Conservation (phyloP, 2,113 vertebrate genomes). For the Coptodon rendalli region DNA sequence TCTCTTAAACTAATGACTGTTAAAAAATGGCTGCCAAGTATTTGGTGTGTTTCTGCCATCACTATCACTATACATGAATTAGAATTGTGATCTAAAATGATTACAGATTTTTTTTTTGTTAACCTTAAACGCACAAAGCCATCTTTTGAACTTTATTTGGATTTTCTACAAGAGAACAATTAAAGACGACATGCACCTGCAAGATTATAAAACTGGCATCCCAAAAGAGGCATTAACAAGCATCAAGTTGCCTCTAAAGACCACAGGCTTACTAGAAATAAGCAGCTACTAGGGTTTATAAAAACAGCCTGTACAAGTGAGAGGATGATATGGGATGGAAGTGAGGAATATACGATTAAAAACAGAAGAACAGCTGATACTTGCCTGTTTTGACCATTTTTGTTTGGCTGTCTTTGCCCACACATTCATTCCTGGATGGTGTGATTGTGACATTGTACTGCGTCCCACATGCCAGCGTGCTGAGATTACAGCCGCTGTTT, state of each 20-base stretch:
- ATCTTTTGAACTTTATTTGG: neutral
- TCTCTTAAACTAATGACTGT: neutral
- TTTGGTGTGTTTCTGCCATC: neutral
- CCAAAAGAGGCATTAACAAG: neutral
- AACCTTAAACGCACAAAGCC: neutral
- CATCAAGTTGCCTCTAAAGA: neutral
- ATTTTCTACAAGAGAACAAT: neutral
- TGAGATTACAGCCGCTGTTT: conserved; percentile 37
- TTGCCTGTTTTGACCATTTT: conserved; percentile 57
- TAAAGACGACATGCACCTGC: neutral
- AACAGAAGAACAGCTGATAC: neutral
- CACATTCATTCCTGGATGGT: conserved; percentile 47
- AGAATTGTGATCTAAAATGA: neutral
- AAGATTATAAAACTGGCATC: neutral
- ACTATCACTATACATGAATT: neutral
- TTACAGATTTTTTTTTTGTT: neutral
- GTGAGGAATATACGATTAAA: neutral
- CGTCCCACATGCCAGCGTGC: conserved; percentile 53
- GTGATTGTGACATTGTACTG: conserved; percentile 64
- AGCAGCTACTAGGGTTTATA: neutral
- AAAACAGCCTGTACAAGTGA: neutral
- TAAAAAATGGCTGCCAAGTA: neutral
- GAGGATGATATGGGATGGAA: neutral
- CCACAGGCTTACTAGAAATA: neutral
- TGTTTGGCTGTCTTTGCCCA: conserved; percentile 46